These are phyloP conservation scores for Tetramorium alpestre DNA, from an alignment of 1,140 invertebrate species.

Conservation along the genomic window DNA sequence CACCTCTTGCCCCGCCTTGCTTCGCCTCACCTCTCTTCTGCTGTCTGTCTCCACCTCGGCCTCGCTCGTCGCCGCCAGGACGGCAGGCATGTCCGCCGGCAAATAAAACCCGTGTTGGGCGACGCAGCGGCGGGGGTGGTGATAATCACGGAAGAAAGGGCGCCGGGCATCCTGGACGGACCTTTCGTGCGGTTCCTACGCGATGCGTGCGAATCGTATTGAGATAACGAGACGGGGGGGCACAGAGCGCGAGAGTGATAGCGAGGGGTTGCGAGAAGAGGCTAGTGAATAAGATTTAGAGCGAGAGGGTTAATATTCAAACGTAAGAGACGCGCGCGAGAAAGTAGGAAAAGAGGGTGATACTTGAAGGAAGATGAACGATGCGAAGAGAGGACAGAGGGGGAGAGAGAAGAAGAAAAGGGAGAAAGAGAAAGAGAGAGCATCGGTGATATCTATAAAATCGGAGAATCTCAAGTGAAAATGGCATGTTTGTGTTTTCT, in stretches of 20 bases:
- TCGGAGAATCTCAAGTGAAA: background rate
- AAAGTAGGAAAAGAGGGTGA: constrained; percentile 3
- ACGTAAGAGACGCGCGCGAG: background rate
- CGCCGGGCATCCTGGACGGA: background rate
- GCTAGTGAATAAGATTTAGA: constrained; percentile 16
- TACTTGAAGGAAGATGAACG: background rate
- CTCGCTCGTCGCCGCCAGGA: constrained; percentile 32
- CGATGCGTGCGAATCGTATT: background rate
- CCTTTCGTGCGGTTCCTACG: background rate
- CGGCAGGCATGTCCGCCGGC: constrained; percentile 18
- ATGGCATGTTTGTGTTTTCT: constrained; percentile 11
- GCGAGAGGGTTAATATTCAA: constrained; percentile 14
- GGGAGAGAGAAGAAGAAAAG: background rate
- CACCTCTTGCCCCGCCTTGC: background rate
- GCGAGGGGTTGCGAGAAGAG: background rate
- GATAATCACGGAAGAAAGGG: constrained; percentile 38
- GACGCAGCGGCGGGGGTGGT: constrained; percentile 4
- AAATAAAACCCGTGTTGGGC: constrained; percentile 35
- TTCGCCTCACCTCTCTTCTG: constrained; percentile 19
- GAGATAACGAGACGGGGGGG: background rate
- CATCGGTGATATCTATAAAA: background rate
- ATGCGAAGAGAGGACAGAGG: background rate
- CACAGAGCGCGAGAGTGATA: background rate
- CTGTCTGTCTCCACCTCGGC: constrained; percentile 39
- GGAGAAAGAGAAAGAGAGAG: background rate